Percentiles rank a stretch among this genome's conserved stretches.
Evolutionary conservation across 2,888 invertebrate genomes (phyloP).

Genomic region (Corbicula japonica): DNA sequence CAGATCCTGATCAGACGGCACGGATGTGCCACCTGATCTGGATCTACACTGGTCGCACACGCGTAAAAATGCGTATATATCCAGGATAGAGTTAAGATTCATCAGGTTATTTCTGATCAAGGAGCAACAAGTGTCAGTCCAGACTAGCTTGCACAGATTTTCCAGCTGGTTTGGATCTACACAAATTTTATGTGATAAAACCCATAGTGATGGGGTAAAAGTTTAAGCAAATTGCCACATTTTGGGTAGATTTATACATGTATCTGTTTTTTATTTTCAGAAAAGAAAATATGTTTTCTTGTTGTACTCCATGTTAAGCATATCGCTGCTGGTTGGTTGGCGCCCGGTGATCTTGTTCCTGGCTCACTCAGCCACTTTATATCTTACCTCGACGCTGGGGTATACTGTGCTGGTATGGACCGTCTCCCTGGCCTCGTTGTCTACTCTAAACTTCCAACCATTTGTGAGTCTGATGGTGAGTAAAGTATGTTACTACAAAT

Average conservation of each 20-base stretch:
- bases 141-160: too few species aligned
- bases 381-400: constrained; percentile 51
- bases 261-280: constrained; percentile 58
- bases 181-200: too few species aligned
- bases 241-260: neutral
- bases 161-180: too few species aligned
- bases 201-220: too few species aligned
- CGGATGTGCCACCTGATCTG: too few species aligned
- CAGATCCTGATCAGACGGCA: too few species aligned
- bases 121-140: too few species aligned
- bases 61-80: too few species aligned
- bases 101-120: too few species aligned
- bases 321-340: constrained; percentile 69
- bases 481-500: neutral
- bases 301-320: constrained; percentile 59
- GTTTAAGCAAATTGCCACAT: too few species aligned
- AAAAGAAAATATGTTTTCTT: constrained; percentile 60
- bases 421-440: constrained; percentile 68
- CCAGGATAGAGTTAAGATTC: too few species aligned
- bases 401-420: constrained; percentile 70
- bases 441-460: constrained; percentile 74
- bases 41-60: too few species aligned
- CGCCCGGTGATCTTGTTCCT: constrained; percentile 66
- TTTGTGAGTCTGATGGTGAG: constrained; percentile 67
- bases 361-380: constrained; percentile 68